Evolutionary conservation across 2,113 vertebrate genomes (phyloP).

Genomic region (Oceanodroma tethys): DNA sequence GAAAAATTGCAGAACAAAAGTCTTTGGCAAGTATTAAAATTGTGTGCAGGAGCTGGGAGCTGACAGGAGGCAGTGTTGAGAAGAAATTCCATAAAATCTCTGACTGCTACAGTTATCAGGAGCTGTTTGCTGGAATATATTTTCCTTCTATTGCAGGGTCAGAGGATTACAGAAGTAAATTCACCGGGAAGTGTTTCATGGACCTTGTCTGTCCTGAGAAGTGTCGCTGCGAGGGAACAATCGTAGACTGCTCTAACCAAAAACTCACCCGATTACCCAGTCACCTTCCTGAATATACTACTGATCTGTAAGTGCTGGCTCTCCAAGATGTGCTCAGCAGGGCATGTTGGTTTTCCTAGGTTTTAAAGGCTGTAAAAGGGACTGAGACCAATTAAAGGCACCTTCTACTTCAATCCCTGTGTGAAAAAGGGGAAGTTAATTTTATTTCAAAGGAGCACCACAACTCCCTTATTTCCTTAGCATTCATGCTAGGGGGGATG

Average conservation of each 20-base stretch:
- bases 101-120: not conserved
- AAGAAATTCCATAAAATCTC: not conserved
- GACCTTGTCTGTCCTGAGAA: slow-evolving; percentile 93
- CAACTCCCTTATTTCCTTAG: not conserved
- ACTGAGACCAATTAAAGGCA: not conserved
- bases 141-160: slow-evolving; percentile 79
- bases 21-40: not conserved
- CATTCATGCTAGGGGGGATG: not conserved
- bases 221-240: slow-evolving; percentile 92
- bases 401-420: not conserved
- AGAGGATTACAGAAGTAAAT: slow-evolving; percentile 91
- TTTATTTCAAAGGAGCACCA: not conserved
- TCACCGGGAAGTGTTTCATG: slow-evolving; percentile 92
- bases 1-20: not conserved
- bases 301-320: slow-evolving; percentile 86
- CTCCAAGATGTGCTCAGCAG: not conserved
- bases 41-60: not conserved
- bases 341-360: accelerated
- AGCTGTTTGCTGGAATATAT: not conserved
- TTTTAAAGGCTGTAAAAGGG: not conserved
- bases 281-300: slow-evolving; percentile 91
- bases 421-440: not conserved
- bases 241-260: slow-evolving; percentile 95
- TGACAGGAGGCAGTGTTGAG: not conserved
- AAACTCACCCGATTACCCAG: slow-evolving; percentile 85